phyloP scores from a whole-genome alignment of 2,797 vertebrate genomes.

The Sphenopsis melanotis region DNA sequence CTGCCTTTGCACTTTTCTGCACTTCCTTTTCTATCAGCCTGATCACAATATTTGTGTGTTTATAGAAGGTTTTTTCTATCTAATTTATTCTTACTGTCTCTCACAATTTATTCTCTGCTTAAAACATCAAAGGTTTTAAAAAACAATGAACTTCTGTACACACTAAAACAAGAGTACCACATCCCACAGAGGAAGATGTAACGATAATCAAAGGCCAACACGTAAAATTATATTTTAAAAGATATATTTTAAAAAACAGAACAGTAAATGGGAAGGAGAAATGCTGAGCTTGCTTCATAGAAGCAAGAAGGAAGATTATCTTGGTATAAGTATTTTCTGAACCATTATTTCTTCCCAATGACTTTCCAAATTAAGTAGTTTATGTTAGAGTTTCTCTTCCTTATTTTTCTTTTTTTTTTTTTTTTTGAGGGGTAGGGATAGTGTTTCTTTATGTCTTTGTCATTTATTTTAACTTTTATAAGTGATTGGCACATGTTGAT shows the following conservation, averaged over 20 bases:
- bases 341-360: neutral
- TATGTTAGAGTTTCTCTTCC: neutral
- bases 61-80: neutral
- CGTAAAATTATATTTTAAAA: neutral
- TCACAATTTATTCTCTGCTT: neutral
- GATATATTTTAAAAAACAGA: neutral
- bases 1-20: slow-evolving; percentile 2
- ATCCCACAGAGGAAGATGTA: neutral
- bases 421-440: fast-evolving
- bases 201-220: neutral
- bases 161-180: neutral
- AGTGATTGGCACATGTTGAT: neutral
- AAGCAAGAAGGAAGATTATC: neutral
- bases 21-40: slow-evolving; percentile 1
- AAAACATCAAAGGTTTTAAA: neutral
- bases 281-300: neutral
- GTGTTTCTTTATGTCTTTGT: neutral
- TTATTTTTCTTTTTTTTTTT: too few relatives aligned
- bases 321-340: neutral
- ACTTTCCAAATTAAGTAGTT: neutral
- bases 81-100: neutral
- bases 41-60: slow-evolving; percentile 8
- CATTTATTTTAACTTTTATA: neutral
- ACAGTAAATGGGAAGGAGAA: neutral
- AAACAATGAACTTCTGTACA: neutral